Conservation (phyloP, 1,140 invertebrate species). For the Orchestia grillus region DNA sequence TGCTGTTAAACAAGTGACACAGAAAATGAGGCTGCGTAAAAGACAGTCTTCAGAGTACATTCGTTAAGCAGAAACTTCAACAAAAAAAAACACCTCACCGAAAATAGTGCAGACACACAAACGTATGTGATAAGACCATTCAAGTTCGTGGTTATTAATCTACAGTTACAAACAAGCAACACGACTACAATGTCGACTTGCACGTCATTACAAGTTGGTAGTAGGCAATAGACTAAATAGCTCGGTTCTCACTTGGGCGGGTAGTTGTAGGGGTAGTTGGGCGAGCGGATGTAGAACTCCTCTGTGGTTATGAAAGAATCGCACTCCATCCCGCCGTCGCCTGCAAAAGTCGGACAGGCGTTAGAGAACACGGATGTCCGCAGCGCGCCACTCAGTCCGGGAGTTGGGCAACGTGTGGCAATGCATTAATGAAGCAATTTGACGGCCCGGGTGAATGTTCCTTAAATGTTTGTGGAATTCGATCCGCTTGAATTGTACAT, state of each 20-base stretch:
- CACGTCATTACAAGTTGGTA: not conserved
- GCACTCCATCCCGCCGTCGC: not conserved
- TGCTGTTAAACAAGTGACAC: no score
- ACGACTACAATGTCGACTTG: not conserved
- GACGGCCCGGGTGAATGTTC: not conserved
- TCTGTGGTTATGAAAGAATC: constrained; percentile 13
- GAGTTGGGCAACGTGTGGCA: not conserved
- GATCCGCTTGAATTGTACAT: not conserved
- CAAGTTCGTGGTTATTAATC: not conserved
- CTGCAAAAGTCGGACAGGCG: constrained; percentile 6
- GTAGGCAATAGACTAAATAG: not conserved
- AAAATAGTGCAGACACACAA: not conserved
- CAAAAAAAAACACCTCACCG: not conserved
- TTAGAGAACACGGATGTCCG: not conserved
- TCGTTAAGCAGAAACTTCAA: not conserved
- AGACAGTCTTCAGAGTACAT: not conserved
- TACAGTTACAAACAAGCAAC: not conserved
- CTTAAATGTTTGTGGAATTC: not conserved
- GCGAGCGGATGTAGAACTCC: constrained; percentile 38
- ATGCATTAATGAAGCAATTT: not conserved
- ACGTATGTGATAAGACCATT: not conserved
- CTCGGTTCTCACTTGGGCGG: constrained; percentile 12
- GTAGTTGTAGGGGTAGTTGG: constrained; percentile 45
- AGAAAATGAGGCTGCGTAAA: not conserved
- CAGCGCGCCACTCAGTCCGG: not conserved